A percentile compares a stretch with the other conserved stretches of the same genome.
These are phyloP conservation scores for Alethe castanea DNA, from an alignment of 2,113 vertebrate species.

Conservation along the genomic window DNA sequence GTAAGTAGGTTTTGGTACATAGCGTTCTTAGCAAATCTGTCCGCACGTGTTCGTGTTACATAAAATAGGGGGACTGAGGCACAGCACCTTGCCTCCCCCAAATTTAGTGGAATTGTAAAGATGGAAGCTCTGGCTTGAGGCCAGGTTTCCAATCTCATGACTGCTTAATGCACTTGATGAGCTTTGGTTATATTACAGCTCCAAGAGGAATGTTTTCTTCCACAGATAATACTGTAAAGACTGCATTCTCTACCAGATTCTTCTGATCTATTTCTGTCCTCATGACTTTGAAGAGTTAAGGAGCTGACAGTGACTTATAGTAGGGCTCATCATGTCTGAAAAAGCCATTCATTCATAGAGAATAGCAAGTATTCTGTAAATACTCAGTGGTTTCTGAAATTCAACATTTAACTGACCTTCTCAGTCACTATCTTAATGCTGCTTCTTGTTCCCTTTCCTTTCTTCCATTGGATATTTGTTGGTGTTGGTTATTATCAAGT, in stretches of 20 bases:
- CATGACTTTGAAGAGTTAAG: neutral
- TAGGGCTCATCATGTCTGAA: neutral
- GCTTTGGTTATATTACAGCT: neutral
- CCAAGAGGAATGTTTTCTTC: neutral
- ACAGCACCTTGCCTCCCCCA: neutral
- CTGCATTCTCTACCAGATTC: neutral
- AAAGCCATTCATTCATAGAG: neutral
- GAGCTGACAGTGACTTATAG: neutral
- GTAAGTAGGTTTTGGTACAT: neutral
- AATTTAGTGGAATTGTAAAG: neutral
- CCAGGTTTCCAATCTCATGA: neutral
- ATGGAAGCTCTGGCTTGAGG: neutral
- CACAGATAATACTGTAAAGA: neutral
- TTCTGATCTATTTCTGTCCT: neutral
- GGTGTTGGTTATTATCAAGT: neutral
- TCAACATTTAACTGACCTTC: neutral
- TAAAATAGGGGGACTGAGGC: neutral
- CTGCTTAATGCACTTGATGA: neutral
- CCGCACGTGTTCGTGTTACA: accelerated
- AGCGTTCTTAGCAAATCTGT: neutral
- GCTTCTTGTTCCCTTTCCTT: neutral
- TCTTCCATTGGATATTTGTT: neutral
- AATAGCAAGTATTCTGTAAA: neutral
- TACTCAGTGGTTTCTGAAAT: neutral
- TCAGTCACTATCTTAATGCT: neutral